phyloP scores from a whole-genome alignment of 2,797 vertebrate genomes.

The Cyprinella venusta region DNA sequence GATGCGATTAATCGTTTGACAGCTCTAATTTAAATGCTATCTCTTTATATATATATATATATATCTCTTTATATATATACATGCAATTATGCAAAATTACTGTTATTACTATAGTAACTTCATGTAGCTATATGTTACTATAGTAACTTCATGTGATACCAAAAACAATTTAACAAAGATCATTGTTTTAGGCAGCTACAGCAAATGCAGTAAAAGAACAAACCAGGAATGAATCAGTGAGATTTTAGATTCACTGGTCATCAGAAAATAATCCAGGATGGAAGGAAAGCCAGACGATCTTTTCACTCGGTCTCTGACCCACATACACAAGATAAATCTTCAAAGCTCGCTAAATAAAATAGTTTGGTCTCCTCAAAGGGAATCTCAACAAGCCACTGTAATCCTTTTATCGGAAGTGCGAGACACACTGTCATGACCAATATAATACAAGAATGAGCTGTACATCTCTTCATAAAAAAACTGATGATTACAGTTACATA shows the following conservation, averaged over 20 bases:
- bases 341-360: not conserved
- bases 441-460: not conserved
- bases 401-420: not conserved
- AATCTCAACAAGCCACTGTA: slow-evolving; percentile 5
- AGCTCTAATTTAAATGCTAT: not conserved
- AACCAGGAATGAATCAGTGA: not conserved
- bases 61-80: too few species aligned
- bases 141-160: too few species aligned
- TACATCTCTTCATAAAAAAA: not conserved
- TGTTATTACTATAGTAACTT: too few species aligned
- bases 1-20: too few species aligned
- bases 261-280: too few species aligned
- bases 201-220: not conserved
- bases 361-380: not conserved
- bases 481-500: not conserved
- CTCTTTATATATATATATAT: not conserved
- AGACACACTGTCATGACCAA: not conserved
- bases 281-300: not conserved
- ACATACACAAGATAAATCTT: slow-evolving; percentile 9
- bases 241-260: not conserved
- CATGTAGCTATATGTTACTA: too few species aligned
- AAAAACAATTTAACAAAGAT: not conserved
- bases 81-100: too few species aligned
- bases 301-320: not conserved
- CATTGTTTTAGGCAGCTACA: not conserved